Percentiles rank a stretch among this genome's conserved stretches.
These are phyloP conservation scores for Aricia agestis DNA, from an alignment of 1,140 invertebrate genomes.

Conservation along the genomic window DNA sequence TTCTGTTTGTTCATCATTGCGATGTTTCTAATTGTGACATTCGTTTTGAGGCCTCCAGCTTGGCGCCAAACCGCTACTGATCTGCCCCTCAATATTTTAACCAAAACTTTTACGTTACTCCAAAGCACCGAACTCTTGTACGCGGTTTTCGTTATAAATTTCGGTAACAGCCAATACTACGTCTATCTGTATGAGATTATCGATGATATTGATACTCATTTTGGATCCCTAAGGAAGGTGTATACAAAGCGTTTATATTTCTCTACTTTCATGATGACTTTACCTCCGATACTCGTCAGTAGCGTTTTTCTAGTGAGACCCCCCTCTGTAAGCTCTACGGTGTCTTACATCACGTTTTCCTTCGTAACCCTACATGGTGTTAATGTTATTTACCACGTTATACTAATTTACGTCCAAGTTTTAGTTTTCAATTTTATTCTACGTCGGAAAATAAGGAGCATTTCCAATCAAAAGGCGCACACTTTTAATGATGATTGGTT, in stretches of 20 bases:
- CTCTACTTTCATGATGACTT: slow-evolving; percentile 32
- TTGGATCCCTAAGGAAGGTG: slow-evolving; percentile 29
- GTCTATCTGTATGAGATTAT: slow-evolving; percentile 42
- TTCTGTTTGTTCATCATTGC: slow-evolving; percentile 38
- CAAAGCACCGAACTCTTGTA: slow-evolving; percentile 43
- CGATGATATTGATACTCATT: slow-evolving; percentile 41
- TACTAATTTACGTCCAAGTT: slow-evolving; percentile 42
- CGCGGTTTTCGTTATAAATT: slow-evolving; percentile 36
- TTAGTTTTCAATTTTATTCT: slow-evolving; percentile 42
- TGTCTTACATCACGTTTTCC: slow-evolving; percentile 37
- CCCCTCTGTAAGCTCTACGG: slow-evolving; percentile 35
- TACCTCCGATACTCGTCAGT: slow-evolving; percentile 30
- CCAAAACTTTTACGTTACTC: slow-evolving; percentile 39
- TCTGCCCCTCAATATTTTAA: slow-evolving; percentile 46
- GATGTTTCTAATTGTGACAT: slow-evolving; percentile 22
- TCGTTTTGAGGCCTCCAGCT: slow-evolving; percentile 33
- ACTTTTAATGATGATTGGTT: slow-evolving; percentile 29
- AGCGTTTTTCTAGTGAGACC: slow-evolving; percentile 33
- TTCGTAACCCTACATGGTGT: slow-evolving; percentile 46
- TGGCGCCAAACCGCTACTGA: slow-evolving; percentile 40
- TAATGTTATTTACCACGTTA: slow-evolving; percentile 36
- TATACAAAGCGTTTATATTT: slow-evolving; percentile 34
- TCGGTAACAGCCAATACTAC: slow-evolving; percentile 37
- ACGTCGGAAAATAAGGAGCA: slow-evolving; percentile 31
- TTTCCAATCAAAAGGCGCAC: slow-evolving; percentile 26